Evolutionary conservation across 2,797 vertebrate genomes (phyloP).

Genomic region (Masticophis lateralis): DNA sequence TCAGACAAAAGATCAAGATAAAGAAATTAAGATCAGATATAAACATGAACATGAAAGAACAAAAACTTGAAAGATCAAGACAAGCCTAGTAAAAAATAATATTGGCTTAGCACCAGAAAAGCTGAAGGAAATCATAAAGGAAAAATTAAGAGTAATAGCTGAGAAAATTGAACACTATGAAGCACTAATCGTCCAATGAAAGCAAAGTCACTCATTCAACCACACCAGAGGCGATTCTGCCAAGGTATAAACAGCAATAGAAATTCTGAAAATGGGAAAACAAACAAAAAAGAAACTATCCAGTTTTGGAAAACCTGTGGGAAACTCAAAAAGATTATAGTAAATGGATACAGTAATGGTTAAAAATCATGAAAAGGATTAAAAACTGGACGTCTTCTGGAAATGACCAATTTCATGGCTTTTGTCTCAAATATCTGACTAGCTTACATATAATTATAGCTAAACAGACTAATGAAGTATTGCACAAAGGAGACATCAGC

Average conservation of each 20-base stretch:
- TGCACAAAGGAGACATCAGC: background rate
- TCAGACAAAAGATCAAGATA: background rate
- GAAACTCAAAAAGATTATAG: background rate
- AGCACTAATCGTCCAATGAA: background rate
- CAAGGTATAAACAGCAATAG: background rate
- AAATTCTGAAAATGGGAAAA: background rate
- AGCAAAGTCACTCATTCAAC: background rate
- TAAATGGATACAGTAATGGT: background rate
- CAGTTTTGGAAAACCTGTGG: background rate
- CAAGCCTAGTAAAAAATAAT: background rate
- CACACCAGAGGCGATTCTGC: background rate
- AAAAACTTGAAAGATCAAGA: background rate
- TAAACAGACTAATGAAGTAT: background rate
- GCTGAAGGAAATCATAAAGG: background rate
- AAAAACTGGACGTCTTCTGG: background rate
- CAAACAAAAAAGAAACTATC: background rate
- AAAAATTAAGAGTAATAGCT: background rate
- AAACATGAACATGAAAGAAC: background rate
- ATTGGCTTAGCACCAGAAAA: background rate
- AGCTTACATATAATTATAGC: background rate
- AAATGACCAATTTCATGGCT: background rate
- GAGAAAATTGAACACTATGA: background rate
- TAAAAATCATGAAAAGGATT: background rate
- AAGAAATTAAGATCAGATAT: background rate
- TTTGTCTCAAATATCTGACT: background rate